Evolutionary conservation across 30 jellyfish, hydroid and myxozoan species (phyloP).

Genomic region (Aurelia aurita): DNA sequence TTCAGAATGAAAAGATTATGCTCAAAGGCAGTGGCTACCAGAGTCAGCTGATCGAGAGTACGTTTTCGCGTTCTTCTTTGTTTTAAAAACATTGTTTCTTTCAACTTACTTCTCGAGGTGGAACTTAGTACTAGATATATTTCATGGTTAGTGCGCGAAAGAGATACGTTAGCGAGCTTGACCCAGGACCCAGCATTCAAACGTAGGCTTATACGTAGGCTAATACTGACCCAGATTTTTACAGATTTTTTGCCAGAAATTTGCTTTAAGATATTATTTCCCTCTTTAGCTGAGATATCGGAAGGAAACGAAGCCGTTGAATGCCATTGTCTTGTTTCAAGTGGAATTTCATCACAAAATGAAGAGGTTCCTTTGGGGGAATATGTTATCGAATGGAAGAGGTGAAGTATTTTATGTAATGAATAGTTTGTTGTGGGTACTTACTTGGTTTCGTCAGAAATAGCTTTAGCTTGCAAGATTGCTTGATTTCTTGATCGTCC

Average conservation of each 20-base stretch:
- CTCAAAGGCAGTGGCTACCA: background rate
- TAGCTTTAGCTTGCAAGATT: background rate
- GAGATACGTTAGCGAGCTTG: no score
- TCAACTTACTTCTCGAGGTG: no score
- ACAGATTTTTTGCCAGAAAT: background rate
- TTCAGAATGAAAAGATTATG: background rate
- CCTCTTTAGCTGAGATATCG: conserved; percentile 61
- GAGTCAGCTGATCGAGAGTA: conserved; percentile 1
- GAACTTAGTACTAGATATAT: no score
- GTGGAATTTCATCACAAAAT: conserved; percentile 27
- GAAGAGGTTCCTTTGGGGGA: conserved; percentile 75
- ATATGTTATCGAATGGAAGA: conserved; percentile 84
- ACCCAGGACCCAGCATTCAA: no score
- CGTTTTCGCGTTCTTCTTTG: background rate
- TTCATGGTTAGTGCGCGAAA: no score
- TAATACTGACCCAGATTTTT: no score
- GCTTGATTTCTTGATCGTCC: background rate
- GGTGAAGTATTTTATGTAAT: no score
- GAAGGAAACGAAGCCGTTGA: conserved; percentile 91
- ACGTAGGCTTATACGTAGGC: no score
- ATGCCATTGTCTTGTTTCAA: conserved; percentile 79
- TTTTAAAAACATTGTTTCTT: no score
- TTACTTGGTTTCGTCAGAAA: no score
- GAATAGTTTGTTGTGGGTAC: no score
- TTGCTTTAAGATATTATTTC: background rate